Percentiles rank a stretch among this genome's conserved stretches.
Evolutionary conservation across 2,888 invertebrate species (phyloP).

Genomic region (Brachyopa scutellaris): DNA sequence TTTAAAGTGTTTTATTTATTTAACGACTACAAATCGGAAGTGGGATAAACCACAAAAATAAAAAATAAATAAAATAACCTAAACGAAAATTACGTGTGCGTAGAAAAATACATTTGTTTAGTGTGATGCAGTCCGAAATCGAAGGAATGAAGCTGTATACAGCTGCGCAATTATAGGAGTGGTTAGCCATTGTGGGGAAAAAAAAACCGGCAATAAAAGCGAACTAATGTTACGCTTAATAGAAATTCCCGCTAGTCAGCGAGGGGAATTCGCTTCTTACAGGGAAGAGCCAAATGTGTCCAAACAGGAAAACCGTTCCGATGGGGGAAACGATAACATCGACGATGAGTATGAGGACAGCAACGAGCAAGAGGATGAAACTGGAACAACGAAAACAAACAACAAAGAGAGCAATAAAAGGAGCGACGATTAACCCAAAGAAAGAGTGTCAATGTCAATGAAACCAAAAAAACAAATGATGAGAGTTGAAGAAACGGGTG

Average conservation of each 20-base stretch:
- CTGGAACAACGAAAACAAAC: too few relatives aligned
- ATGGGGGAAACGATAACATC: background rate
- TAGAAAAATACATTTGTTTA: background rate
- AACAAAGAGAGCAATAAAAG: too few relatives aligned
- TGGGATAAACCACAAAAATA: background rate
- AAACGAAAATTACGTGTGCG: background rate
- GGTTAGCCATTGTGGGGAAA: background rate
- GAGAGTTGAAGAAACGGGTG: too few relatives aligned
- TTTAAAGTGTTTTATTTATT: too few relatives aligned
- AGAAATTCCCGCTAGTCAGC: background rate
- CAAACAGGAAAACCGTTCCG: background rate
- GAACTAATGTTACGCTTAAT: background rate
- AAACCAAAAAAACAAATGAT: too few relatives aligned
- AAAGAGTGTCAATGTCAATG: too few relatives aligned
- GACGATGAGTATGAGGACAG: background rate
- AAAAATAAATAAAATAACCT: background rate
- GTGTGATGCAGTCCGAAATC: background rate
- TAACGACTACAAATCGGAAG: slow-evolving; percentile 14
- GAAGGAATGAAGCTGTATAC: background rate
- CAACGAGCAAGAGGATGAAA: background rate
- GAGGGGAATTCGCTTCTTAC: background rate
- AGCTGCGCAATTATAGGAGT: background rate
- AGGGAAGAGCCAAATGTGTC: background rate
- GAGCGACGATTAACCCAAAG: too few relatives aligned
- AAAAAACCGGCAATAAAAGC: slow-evolving; percentile 2